Evolutionary conservation across 1,140 invertebrate species (phyloP), one percentile per base, ranked within the genome.

Genomic region (Pentalonia nigronervosa): DNA sequence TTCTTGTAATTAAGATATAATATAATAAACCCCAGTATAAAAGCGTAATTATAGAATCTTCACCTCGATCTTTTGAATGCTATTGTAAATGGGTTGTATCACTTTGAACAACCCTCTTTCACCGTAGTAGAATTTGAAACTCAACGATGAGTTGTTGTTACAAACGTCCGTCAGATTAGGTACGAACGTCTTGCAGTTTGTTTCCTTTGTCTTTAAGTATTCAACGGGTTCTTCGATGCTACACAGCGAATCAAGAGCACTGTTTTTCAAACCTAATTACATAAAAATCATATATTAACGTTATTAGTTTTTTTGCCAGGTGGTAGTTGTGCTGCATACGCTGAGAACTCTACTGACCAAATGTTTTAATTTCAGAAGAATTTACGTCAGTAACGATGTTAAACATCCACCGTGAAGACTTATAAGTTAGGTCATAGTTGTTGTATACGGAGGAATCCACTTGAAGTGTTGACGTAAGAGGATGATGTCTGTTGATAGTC

Each of bases 401-500:
- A 45, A 30, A 93, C 76, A 93, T 86, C 91, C 91, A 93, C 2
- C 81, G 76, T 25, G 45, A 45, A 30, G 91, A 93, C 25, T 45
- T 56, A 81, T 86, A 93, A 21, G 48, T 41, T 2, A 93, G 60
- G 23, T 93, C 76, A 17, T 90, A 84, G 48, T 7, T 45, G 48
- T 11, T 53, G 67, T 36, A 23, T 20, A 8, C 23, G 7, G 11
- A 7, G 21, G 81, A 36, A 45, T 90, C 34, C 20, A n/a, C 7
- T 56, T 0, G 34, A 86, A 11, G 36, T 20, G 45, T n/a, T n/a
- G 14, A n/a, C n/a, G 60, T 76, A 0, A 17, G 4, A 76, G 60
- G 30, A n/a, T 76, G 50, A 50, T 53, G 87, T 90, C 41, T 45
- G 41, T 25, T 30, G 41, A 14, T 50, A 1, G 9, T 25, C 20